Conservation (phyloP, 1,140 invertebrate genomes). For the Bombus superbus region DNA sequence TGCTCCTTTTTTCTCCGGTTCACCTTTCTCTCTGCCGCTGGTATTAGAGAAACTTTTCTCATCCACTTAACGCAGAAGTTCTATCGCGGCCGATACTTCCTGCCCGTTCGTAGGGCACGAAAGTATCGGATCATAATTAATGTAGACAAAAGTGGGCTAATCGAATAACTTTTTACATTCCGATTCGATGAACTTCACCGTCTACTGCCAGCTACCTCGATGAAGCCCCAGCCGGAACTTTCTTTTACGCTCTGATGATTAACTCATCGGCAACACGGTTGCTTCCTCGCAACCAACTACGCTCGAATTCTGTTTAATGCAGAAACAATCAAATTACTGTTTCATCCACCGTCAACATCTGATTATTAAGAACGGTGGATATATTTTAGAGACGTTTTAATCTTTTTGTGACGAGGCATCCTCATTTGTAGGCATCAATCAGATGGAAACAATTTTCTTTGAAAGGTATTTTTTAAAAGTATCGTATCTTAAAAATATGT, state of each 20-base stretch:
- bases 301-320: not conserved
- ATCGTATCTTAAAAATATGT: too few species aligned
- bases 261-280: not conserved
- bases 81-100: conserved; percentile 52
- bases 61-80: conserved; percentile 67
- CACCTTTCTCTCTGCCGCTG: conserved; percentile 18
- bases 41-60: conserved; percentile 69
- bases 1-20: not conserved
- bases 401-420: not conserved
- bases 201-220: not conserved
- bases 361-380: too few species aligned
- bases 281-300: not conserved
- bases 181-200: conserved; percentile 3
- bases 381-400: not conserved
- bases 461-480: too few species aligned
- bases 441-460: too few species aligned
- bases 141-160: conserved; percentile 47
- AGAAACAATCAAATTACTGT: not conserved
- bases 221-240: not conserved
- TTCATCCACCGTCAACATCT: not conserved
- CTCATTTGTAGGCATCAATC: too few species aligned
- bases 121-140: conserved; percentile 61
- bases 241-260: conserved; percentile 3
- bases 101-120: conserved; percentile 45
- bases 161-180: conserved; percentile 53